Evolutionary conservation across 2,113 vertebrate genomes (phyloP).

Genomic region (Polyodon spathula): DNA sequence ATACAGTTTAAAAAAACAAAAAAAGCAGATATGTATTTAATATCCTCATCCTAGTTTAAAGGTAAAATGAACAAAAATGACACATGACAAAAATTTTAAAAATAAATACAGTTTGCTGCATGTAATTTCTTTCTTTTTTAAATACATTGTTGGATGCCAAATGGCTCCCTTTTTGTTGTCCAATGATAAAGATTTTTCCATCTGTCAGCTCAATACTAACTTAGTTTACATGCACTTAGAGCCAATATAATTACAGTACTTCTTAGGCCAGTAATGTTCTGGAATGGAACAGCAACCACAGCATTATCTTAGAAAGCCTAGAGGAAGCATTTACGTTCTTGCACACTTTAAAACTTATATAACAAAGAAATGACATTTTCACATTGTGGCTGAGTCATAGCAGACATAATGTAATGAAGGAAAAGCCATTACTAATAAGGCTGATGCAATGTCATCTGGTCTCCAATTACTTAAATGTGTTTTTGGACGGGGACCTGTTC

Average conservation of each 20-base stretch:
- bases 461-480: too few species aligned
- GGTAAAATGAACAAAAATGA: neutral
- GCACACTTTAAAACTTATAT: constrained; percentile 2
- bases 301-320: constrained; percentile 13
- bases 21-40: too few species aligned
- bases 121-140: neutral
- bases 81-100: neutral
- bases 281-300: constrained; percentile 19
- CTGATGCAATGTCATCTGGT: neutral
- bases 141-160: constrained; percentile 35
- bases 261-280: constrained; percentile 31
- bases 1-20: too few species aligned
- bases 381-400: neutral
- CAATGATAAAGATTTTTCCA: constrained; percentile 45
- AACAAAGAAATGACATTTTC: constrained; percentile 1
- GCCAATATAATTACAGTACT: constrained; percentile 36
- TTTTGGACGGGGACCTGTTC: too few species aligned
- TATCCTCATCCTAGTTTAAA: too few species aligned
- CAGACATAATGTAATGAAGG: constrained; percentile 3
- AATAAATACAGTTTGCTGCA: neutral
- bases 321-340: constrained; percentile 11
- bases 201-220: constrained; percentile 54
- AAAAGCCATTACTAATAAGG: constrained; percentile 11
- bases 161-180: constrained; percentile 41
- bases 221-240: constrained; percentile 52